Evolutionary conservation across 2,888 invertebrate species (phyloP), one percentile per base, ranked within the genome.

Genomic region (Drosophila macrothrix): DNA sequence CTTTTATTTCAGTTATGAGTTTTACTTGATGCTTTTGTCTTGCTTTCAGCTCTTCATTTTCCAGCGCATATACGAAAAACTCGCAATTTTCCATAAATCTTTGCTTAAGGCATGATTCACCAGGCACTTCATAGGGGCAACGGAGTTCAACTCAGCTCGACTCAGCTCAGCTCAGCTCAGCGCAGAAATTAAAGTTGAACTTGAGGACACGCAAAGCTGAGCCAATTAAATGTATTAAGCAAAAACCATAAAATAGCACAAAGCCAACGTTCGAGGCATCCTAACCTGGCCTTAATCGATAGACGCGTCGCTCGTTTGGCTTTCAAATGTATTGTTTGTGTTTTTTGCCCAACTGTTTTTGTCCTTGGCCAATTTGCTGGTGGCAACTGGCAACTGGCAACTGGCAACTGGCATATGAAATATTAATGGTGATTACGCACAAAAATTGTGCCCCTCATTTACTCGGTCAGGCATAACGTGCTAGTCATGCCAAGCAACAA

Each of bases 381-480:
- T 33, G 29, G 39, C 39, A n/a, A n/a, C 41, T 33, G 29, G 39
- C 39, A n/a, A n/a, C 41, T 52, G 74, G 46, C 46, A 46, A 46
- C 25, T 53, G 33, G 22, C 33, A 39, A 58, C 41, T 29, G 74
- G 54, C 72, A 59, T 73, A 67, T 60, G 75, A 74, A 74, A 75
- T 74, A 73, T 60, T 74, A 74, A 74, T 74, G 58, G 59, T 73
- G 59, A 67, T 73, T 50, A 59, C 72, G 53, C 53, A 74, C 58
- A 41, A 66, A 72, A 66, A 60, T 28, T 66, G 58, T 41, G 59
- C 25, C 25, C 43, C 75, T 74, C 67, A 43, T 61, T 35, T 50
- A 31, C 25, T 46, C 29, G 46, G 39, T 39, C 29, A 41, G 16
- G 10, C 28, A 14, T n/a, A 53, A 54, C 41, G 31, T 60, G 74